These are phyloP conservation scores for Lysandra bellargus DNA, from an alignment of 2,888 invertebrate species.

Conservation along the genomic window DNA sequence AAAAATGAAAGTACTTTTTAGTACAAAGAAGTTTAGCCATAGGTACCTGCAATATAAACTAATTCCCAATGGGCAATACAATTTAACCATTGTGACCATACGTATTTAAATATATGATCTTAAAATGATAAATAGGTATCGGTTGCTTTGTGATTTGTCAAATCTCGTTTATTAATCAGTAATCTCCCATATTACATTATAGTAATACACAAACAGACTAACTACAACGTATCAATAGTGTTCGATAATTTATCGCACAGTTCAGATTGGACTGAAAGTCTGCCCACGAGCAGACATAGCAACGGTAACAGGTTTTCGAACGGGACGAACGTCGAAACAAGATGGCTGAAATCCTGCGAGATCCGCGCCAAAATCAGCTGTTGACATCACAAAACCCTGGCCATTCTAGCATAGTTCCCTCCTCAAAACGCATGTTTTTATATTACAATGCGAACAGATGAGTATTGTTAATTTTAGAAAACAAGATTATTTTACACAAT, in stretches of 20 bases:
- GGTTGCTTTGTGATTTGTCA: neutral
- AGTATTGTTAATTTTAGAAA: constrained; percentile 38
- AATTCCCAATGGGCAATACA: constrained; percentile 22
- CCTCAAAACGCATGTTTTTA: neutral
- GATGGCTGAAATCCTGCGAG: constrained; percentile 43
- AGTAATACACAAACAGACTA: neutral
- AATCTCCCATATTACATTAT: neutral
- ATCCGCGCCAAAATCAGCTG: constrained; percentile 47
- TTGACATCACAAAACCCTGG: constrained; percentile 33
- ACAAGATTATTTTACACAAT: constrained; percentile 39
- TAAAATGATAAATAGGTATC: neutral
- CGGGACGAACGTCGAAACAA: constrained; percentile 41
- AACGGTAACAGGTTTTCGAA: constrained; percentile 44
- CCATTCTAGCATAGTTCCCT: neutral
- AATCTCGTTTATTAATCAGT: neutral
- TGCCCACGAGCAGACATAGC: constrained; percentile 31
- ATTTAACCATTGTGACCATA: neutral
- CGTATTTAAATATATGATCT: neutral
- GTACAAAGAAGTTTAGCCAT: constrained; percentile 21
- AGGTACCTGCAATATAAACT: constrained; percentile 12
- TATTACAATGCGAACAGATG: constrained; percentile 30
- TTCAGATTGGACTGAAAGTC: constrained; percentile 24
- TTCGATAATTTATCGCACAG: constrained; percentile 32
- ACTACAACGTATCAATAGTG: neutral
- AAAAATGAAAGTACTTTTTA: constrained; percentile 25